These are phyloP conservation scores for Psilopogon haemacephalus DNA, from an alignment of 2,113 vertebrate genomes.

Conservation along the genomic window DNA sequence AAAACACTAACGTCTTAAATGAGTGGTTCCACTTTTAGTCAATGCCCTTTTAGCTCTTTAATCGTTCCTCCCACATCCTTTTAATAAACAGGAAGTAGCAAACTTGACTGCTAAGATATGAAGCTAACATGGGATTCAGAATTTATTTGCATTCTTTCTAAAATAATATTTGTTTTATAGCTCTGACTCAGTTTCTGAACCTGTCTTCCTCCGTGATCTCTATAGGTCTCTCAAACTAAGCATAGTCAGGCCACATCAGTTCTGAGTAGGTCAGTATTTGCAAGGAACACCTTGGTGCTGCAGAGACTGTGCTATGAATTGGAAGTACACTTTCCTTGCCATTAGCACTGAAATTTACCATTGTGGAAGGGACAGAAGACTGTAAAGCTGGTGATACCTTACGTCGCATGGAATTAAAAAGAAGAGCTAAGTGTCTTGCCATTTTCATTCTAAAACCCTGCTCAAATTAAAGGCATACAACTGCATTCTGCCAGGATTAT, in stretches of 20 bases:
- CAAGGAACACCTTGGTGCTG: neutral
- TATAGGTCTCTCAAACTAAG: neutral
- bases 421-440: neutral
- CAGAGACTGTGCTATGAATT: neutral
- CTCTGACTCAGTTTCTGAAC: constrained; percentile 1
- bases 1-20: constrained; percentile 23
- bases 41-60: constrained; percentile 13
- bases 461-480: neutral
- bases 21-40: neutral
- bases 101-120: neutral
- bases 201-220: neutral
- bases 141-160: constrained; percentile 28
- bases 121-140: constrained; percentile 8
- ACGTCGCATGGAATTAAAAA: neutral
- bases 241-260: constrained; percentile 3
- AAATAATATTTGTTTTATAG: constrained; percentile 30
- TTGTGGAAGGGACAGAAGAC: neutral
- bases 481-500: neutral
- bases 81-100: constrained; percentile 1
- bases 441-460: neutral
- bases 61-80: constrained; percentile 6
- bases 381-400: neutral
- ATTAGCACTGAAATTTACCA: neutral
- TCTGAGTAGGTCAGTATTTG: constrained; percentile 10
- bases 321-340: neutral